phyloP scores from a whole-genome alignment of 2,888 invertebrate genomes.

The Aporophyla nigra region DNA sequence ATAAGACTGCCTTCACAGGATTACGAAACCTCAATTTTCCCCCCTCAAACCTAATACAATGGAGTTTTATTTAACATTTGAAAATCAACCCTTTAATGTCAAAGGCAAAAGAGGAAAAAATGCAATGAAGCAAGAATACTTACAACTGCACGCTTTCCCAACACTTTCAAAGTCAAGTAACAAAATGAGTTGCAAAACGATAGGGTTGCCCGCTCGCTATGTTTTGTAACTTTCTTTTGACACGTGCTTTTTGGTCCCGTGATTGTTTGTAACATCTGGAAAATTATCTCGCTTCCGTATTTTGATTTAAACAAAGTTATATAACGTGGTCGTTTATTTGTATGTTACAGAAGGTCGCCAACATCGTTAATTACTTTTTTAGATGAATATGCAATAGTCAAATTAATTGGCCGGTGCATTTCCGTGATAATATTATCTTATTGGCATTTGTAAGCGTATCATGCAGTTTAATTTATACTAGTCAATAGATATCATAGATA shows the following conservation, averaged over 20 bases:
- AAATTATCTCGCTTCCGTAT: neutral
- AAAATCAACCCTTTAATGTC: neutral
- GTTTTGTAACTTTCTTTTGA: constrained; percentile 15
- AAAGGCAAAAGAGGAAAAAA: constrained; percentile 14
- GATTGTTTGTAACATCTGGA: neutral
- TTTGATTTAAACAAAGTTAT: neutral
- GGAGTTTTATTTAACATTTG: constrained; percentile 2
- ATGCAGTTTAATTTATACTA: neutral
- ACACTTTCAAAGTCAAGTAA: constrained; percentile 30
- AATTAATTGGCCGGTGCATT: neutral
- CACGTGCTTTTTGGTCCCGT: constrained; percentile 15
- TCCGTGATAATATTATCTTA: neutral
- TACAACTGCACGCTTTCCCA: constrained; percentile 30
- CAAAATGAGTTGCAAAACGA: constrained; percentile 18
- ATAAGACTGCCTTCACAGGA: neutral
- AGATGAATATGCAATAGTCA: neutral
- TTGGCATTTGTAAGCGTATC: neutral
- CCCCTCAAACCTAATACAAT: constrained; percentile 8
- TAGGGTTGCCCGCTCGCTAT: neutral
- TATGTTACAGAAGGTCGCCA: neutral
- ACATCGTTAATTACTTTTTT: neutral
- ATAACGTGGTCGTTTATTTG: neutral
- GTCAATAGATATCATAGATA: neutral
- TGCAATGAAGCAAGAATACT: constrained; percentile 32
- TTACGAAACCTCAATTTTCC: constrained; percentile 2